Evolutionary conservation across 2,888 invertebrate species (phyloP).

Genomic region (Imbricaverruca yamaguchii): DNA sequence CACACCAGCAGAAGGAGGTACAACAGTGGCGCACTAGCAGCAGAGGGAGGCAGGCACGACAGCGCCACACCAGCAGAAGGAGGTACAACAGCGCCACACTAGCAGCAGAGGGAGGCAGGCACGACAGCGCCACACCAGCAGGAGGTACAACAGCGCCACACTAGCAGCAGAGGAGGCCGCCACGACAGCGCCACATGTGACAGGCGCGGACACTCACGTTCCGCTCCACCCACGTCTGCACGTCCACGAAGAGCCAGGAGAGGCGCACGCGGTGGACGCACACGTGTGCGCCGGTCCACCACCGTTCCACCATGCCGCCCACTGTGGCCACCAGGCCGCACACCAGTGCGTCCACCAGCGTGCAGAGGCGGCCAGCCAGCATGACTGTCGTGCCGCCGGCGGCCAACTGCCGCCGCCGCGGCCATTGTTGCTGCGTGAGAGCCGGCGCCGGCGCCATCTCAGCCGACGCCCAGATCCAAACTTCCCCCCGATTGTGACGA

Average conservation of each 20-base stretch:
- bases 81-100: no score
- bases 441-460: background rate
- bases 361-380: background rate
- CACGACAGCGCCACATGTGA: no score
- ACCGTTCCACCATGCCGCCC: background rate
- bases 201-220: no score
- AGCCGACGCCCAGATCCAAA: background rate
- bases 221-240: background rate
- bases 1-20: no score
- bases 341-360: background rate
- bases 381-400: background rate
- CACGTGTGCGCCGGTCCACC: background rate
- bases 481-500: background rate
- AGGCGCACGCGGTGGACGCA: background rate
- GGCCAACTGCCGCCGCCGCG: background rate
- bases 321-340: no score
- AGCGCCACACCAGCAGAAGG: no score
- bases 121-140: no score
- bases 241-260: background rate
- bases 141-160: no score
- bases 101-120: no score
- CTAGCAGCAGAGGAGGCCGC: no score
- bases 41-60: no score
- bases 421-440: background rate
- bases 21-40: no score